Conservation (phyloP, 2,888 invertebrate species). For the Conus canariensis region DNA sequence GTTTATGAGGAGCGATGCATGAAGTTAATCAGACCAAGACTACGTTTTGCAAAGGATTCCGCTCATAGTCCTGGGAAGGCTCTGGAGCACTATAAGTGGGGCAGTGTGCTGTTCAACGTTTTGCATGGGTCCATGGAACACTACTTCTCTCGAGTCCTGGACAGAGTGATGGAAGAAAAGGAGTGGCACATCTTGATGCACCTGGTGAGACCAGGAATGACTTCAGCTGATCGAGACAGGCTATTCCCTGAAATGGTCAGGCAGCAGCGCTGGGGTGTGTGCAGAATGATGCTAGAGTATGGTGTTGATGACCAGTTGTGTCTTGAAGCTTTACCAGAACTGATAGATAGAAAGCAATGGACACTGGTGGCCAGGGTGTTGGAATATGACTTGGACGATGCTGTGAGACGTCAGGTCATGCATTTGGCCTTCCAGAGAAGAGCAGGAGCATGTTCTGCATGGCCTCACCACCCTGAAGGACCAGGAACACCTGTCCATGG, state of each 20-base stretch:
- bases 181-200: constrained; percentile 15
- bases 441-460: neutral
- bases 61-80: neutral
- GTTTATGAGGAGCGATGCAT: neutral
- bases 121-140: neutral
- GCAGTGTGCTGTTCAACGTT: neutral
- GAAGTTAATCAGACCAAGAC: neutral
- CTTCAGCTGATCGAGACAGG: neutral
- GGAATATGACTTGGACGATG: constrained; percentile 14
- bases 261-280: constrained; percentile 2
- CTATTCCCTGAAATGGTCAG: neutral
- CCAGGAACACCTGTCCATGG: neutral
- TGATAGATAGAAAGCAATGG: constrained; percentile 30
- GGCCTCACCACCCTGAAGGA: neutral
- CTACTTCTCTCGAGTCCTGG: neutral
- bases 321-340: constrained; percentile 23
- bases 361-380: constrained; percentile 28
- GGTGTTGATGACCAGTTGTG: constrained; percentile 3
- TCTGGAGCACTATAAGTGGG: neutral
- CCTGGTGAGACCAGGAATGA: constrained; percentile 9
- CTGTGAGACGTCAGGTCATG: constrained; percentile 17
- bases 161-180: neutral
- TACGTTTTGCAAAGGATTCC: neutral
- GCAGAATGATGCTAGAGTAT: neutral
- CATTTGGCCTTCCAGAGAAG: neutral